A percentile compares a stretch with the other conserved stretches of the same genome.
phyloP scores from a whole-genome alignment of 2,888 invertebrate genomes.

The Volucella inanis region DNA sequence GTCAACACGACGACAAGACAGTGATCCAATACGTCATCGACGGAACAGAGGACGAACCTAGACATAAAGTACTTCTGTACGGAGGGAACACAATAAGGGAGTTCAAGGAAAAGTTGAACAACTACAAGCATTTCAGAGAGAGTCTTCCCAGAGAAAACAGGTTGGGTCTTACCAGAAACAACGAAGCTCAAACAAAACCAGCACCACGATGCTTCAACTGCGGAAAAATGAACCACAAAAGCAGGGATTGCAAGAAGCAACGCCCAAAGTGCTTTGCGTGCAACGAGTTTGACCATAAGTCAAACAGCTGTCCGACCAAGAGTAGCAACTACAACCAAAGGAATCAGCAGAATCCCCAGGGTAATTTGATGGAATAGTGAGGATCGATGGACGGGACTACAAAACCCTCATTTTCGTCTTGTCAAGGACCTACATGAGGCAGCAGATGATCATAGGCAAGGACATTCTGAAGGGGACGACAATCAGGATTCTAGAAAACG shows the following conservation, averaged over 20 bases:
- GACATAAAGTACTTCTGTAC: not conserved
- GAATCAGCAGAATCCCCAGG: too few relatives aligned
- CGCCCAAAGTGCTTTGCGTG: too few relatives aligned
- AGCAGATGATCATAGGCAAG: conserved; percentile 7
- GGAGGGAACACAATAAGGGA: not conserved
- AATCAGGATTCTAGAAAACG: not conserved
- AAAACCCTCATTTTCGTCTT: not conserved
- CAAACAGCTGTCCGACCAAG: too few relatives aligned
- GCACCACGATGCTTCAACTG: too few relatives aligned
- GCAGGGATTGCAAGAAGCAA: too few relatives aligned
- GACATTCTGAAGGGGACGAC: conserved; percentile 5
- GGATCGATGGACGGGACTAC: not conserved
- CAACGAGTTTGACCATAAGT: too few relatives aligned
- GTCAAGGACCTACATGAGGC: not conserved
- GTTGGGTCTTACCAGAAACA: too few relatives aligned
- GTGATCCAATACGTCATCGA: conserved; percentile 11
- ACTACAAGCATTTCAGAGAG: not conserved
- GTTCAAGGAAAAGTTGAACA: not conserved
- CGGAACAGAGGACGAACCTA: not conserved
- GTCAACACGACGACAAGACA: conserved; percentile 4
- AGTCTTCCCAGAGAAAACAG: too few relatives aligned
- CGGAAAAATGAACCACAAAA: too few relatives aligned
- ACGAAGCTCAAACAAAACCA: too few relatives aligned
- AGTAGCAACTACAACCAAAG: too few relatives aligned
- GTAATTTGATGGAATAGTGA: too few relatives aligned